These are phyloP conservation scores for Aegithalos caudatus DNA, from an alignment of 2,113 vertebrate species.

Conservation along the genomic window DNA sequence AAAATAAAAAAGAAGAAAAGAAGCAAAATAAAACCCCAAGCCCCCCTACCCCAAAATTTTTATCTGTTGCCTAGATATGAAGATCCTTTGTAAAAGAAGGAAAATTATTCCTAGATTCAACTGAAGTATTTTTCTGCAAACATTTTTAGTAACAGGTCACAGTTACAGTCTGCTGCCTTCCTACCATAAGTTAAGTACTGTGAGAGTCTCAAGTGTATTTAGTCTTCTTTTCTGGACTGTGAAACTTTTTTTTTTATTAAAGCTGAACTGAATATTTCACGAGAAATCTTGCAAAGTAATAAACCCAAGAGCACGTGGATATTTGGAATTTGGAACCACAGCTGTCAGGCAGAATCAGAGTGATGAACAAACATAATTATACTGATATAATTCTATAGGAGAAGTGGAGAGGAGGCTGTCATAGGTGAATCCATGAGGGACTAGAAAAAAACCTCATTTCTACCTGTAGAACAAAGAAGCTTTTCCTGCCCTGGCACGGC, in stretches of 20 bases:
- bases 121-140: neutral
- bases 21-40: fast-evolving
- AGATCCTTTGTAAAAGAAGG: neutral
- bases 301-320: neutral
- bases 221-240: neutral
- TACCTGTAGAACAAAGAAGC: neutral
- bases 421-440: neutral
- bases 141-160: neutral
- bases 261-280: neutral
- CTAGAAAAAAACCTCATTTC: neutral
- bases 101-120: neutral
- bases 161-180: neutral
- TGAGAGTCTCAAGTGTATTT: neutral
- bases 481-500: neutral
- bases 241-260: neutral
- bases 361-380: neutral
- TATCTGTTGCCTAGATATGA: neutral
- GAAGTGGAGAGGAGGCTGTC: neutral
- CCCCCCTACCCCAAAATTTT: neutral
- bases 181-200: too few relatives aligned
- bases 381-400: neutral
- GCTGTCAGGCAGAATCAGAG: too few relatives aligned
- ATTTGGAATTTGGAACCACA: neutral
- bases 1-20: neutral
- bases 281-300: neutral